Evolutionary conservation across 2,888 invertebrate species (phyloP).

Genomic region (Therioaphis trifolii): DNA sequence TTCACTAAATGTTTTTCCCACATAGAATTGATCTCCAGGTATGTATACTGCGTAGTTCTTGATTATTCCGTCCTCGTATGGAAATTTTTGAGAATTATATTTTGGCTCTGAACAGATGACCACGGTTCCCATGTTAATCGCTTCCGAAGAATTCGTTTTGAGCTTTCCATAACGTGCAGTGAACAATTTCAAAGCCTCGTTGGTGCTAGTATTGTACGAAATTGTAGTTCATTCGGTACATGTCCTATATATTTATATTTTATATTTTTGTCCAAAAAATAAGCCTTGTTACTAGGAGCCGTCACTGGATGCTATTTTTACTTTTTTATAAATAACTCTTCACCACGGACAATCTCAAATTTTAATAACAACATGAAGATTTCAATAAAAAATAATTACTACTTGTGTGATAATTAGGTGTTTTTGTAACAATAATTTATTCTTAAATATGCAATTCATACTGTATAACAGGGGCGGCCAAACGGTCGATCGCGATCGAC

Average conservation of each 20-base stretch:
- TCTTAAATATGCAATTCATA: background rate
- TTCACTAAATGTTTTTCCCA: background rate
- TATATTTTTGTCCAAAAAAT: constrained; percentile 11
- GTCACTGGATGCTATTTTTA: background rate
- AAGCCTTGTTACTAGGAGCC: background rate
- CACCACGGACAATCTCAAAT: background rate
- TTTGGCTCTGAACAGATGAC: background rate
- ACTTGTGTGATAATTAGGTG: background rate
- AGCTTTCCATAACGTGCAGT: background rate
- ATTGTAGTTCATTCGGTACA: background rate
- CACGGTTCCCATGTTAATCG: too few relatives aligned
- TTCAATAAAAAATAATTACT: background rate
- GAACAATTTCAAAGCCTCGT: background rate
- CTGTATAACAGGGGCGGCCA: too few relatives aligned
- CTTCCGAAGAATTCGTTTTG: background rate
- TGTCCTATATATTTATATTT: constrained; percentile 23
- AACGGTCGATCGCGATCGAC: too few relatives aligned
- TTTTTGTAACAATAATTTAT: background rate
- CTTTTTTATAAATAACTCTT: background rate
- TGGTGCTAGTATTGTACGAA: background rate
- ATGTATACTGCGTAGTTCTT: constrained; percentile 33
- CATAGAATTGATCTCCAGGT: background rate
- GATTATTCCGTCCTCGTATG: constrained; percentile 20
- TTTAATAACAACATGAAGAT: background rate
- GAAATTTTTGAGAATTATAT: background rate